Conservation (phyloP, 2,888 invertebrate species). For the Sicus ferrugineus region DNA sequence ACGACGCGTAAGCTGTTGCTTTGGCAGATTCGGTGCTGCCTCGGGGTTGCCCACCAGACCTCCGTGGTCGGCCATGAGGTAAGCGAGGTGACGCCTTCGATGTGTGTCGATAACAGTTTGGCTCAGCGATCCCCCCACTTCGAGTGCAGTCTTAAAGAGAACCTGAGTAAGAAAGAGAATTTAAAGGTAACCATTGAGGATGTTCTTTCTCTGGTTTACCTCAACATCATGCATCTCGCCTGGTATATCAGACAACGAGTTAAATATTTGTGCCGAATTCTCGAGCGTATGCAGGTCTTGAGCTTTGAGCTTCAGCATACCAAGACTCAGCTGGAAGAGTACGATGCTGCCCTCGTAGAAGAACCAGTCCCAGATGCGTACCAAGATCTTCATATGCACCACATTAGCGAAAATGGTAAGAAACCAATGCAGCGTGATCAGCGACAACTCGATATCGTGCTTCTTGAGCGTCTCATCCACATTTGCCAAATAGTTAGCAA, state of each 20-base stretch:
- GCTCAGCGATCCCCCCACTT: constrained; percentile 82
- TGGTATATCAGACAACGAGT: constrained; percentile 94
- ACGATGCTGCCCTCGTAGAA: constrained; percentile 95
- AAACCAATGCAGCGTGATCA: constrained; percentile 98
- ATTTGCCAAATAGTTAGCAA: constrained; percentile 88
- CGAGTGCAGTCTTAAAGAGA: constrained; percentile 77
- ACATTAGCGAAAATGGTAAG: constrained; percentile 96
- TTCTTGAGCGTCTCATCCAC: constrained; percentile 89
- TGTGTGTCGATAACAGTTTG: constrained; percentile 81
- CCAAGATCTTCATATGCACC: constrained; percentile 92
- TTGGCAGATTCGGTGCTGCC: constrained; percentile 88
- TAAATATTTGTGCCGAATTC: constrained; percentile 98
- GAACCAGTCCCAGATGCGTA: constrained; percentile 95
- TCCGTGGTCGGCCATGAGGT: constrained; percentile 96
- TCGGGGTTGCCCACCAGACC: constrained; percentile 91
- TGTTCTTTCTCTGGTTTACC: constrained; percentile 29
- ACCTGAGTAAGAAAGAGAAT: constrained; percentile 58
- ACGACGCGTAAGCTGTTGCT: constrained; percentile 86
- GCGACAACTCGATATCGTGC: constrained; percentile 93
- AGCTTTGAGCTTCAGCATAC: constrained; percentile 91
- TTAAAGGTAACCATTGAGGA: not conserved
- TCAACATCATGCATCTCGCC: constrained; percentile 89
- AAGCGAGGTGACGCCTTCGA: constrained; percentile 89
- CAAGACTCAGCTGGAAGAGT: constrained; percentile 91
- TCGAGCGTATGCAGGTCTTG: constrained; percentile 83